phyloP scores from a whole-genome alignment of 2,888 invertebrate species.

The Drosophila mercatorum region DNA sequence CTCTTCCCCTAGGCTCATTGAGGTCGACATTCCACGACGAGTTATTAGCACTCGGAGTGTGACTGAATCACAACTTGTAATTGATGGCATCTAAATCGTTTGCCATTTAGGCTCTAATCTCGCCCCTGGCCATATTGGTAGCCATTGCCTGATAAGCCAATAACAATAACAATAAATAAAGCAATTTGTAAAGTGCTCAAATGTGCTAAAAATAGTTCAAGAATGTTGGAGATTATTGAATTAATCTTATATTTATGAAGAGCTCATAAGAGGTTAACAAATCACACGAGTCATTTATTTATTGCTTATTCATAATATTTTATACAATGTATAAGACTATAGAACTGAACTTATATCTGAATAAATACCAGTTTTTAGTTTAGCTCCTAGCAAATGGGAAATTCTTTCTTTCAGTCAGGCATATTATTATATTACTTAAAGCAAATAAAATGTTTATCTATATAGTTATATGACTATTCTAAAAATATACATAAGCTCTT shows the following conservation, averaged over 20 bases:
- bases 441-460: not conserved
- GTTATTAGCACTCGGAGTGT: not conserved
- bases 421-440: too few relatives aligned
- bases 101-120: constrained; percentile 15
- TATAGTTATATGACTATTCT: not conserved
- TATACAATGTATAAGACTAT: not conserved
- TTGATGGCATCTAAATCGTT: constrained; percentile 31
- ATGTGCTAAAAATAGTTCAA: constrained; percentile 6
- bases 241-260: not conserved
- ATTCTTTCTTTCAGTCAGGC: not conserved
- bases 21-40: not conserved
- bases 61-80: constrained; percentile 36
- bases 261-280: not conserved
- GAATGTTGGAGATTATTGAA: not conserved
- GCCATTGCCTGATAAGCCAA: constrained; percentile 22
- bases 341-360: not conserved
- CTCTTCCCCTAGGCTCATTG: constrained; percentile 13
- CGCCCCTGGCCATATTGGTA: constrained; percentile 16
- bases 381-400: not conserved
- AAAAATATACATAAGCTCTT: not conserved
- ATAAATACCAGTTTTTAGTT: not conserved
- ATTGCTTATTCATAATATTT: not conserved
- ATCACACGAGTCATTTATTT: not conserved
- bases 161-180: constrained; percentile 7
- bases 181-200: constrained; percentile 1